Conservation (phyloP, 2,113 vertebrate species). For the Colius striatus region DNA sequence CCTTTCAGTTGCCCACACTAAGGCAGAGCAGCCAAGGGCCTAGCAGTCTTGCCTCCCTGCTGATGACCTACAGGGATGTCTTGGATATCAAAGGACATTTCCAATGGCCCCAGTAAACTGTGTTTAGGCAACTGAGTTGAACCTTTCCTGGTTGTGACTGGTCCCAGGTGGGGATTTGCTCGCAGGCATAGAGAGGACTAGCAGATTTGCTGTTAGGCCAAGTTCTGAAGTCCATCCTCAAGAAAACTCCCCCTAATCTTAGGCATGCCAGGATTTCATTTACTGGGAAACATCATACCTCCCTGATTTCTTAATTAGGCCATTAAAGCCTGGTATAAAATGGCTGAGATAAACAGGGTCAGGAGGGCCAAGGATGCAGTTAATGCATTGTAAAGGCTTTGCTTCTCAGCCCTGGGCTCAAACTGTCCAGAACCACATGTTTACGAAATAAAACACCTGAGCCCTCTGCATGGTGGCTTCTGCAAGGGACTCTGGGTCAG, state of each 20-base stretch:
- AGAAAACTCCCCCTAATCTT: background rate
- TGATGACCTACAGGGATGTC: background rate
- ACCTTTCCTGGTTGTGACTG: background rate
- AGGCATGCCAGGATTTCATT: background rate
- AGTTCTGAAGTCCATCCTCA: background rate
- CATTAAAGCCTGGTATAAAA: slow-evolving; percentile 1
- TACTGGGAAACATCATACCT: background rate
- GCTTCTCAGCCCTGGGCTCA: background rate
- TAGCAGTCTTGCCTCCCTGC: background rate
- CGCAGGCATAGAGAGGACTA: background rate
- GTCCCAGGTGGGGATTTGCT: background rate
- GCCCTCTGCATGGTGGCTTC: background rate
- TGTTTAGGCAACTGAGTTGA: background rate
- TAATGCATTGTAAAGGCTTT: background rate
- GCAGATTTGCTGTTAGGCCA: background rate
- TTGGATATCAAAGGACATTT: background rate
- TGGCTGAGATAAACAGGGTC: background rate
- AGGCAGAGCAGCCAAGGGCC: background rate
- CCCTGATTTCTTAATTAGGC: slow-evolving; percentile 13
- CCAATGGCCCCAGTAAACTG: background rate
- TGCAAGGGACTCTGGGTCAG: background rate
- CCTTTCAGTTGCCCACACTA: fast-evolving
- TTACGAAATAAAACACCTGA: background rate
- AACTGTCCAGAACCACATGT: background rate
- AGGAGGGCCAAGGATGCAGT: background rate